Evolutionary conservation across 2,113 vertebrate species (phyloP).

Genomic region (Deroptyus accipitrinus): DNA sequence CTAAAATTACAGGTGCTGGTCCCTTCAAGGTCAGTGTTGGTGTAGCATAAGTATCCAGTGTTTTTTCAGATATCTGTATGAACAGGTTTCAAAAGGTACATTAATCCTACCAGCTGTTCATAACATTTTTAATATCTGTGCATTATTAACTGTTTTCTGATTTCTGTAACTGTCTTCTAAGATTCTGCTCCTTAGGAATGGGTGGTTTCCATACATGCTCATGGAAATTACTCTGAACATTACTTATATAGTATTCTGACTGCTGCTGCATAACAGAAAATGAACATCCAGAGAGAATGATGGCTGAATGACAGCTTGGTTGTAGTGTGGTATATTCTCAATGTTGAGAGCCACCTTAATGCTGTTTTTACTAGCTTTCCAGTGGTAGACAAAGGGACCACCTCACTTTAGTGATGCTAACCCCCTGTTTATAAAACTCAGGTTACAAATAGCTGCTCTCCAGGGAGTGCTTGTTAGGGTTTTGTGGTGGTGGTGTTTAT

Average conservation of each 20-base stretch:
- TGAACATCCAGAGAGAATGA: not conserved
- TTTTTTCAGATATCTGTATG: not conserved
- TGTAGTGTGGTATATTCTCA: not conserved
- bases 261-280: not conserved
- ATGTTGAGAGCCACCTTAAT: not conserved
- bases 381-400: not conserved
- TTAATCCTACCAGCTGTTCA: not conserved
- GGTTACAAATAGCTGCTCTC: not conserved
- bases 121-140: not conserved
- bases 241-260: not conserved
- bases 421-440: not conserved
- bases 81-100: not conserved
- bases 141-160: not conserved
- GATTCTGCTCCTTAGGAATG: not conserved
- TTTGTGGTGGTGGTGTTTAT: not conserved
- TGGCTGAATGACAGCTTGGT: not conserved
- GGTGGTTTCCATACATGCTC: not conserved
- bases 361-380: not conserved
- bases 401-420: not conserved
- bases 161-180: not conserved
- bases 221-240: not conserved
- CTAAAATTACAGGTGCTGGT: not conserved
- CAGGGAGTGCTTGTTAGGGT: not conserved
- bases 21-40: not conserved
- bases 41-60: not conserved